These are phyloP conservation scores for Apomyelois bistriatella DNA, from an alignment of 2,888 invertebrate genomes.

Conservation along the genomic window DNA sequence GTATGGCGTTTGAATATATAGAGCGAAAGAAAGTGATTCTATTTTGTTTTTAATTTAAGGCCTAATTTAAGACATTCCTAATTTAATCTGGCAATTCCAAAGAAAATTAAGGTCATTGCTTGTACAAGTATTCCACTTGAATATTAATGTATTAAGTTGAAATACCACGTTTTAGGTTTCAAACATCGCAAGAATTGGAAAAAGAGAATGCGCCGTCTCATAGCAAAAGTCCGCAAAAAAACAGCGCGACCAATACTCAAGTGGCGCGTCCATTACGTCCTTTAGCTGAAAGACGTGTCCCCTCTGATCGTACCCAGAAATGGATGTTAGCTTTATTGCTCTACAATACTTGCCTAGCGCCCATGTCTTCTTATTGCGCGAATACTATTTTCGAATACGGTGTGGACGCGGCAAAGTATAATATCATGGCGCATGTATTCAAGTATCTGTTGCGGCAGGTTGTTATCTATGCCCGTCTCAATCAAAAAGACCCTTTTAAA, in stretches of 20 bases:
- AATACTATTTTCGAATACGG: slow-evolving; percentile 63
- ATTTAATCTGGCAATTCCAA: no score
- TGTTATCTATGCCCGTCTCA: slow-evolving; percentile 21
- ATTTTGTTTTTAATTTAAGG: no score
- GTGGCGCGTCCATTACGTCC: slow-evolving; percentile 18
- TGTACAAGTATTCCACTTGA: no score
- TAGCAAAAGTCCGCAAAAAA: slow-evolving; percentile 9
- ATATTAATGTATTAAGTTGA: no score
- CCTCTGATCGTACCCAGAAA: slow-evolving; percentile 39
- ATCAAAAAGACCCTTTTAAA: not conserved
- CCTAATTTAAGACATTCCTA: no score
- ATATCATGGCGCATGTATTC: slow-evolving; percentile 50
- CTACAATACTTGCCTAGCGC: slow-evolving; percentile 66
- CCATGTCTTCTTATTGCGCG: slow-evolving; percentile 66
- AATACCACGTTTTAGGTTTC: slow-evolving; percentile 38
- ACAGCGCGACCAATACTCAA: slow-evolving; percentile 5
- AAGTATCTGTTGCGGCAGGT: slow-evolving; percentile 63
- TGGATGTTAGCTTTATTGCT: slow-evolving; percentile 68
- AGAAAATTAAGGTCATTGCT: no score
- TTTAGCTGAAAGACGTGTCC: slow-evolving; percentile 26
- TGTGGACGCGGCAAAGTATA: slow-evolving; percentile 66
- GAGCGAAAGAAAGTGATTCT: no score
- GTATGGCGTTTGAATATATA: no score
- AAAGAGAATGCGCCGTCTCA: slow-evolving; percentile 7
- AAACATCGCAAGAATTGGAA: slow-evolving; percentile 46